Evolutionary conservation across 2,797 vertebrate species (phyloP), one percentile per base, ranked within the genome.

Genomic region (Leptatherina wallacei): DNA sequence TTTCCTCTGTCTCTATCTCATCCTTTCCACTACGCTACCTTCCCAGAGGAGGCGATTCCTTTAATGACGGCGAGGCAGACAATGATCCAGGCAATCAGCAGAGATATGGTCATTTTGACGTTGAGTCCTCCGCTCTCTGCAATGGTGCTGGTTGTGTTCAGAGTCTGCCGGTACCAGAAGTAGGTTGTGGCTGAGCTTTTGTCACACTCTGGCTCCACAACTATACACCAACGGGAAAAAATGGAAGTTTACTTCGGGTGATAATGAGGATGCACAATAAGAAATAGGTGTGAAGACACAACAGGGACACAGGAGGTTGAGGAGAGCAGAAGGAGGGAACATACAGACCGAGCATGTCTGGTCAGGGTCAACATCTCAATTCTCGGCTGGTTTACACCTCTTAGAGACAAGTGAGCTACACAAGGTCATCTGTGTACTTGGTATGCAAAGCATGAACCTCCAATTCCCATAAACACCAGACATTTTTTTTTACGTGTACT

Each of bases 101-200:
- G 93, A 32, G 96, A 98, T 44, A 98, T 44, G 0, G 96, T 97
- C 97, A 98, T 98, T 88, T 95, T 97, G 88, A 96, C 85, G 85
- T 98, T 98, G 18, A 98, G 96, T 0, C 96, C 96, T 0, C 96
- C 96, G 0, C 97, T 95, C 84, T 98, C 96, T 0, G 96, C 97
- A 74, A 98, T 98, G 82, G 95, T 96, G 91, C 94, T 94, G 81
- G 97, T 97, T 71, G 96, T 98, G 90, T 98, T 96, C 80, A 98
- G 77, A 27, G 97, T 90, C 90, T 98, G 95, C 7, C 97, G 94
- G 89, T 98, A 98, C 97, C 97, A 98, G 95, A 98, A 98, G 83
- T 96, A 98, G 44, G 97, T 98, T 0, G 97, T 98, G 33, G 97
- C 97, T 0, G 97, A 98, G 90, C 97, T 98, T 90, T 96, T 98